Evolutionary conservation across 2,888 invertebrate species (phyloP).

Genomic region (Cynaeus angustus): DNA sequence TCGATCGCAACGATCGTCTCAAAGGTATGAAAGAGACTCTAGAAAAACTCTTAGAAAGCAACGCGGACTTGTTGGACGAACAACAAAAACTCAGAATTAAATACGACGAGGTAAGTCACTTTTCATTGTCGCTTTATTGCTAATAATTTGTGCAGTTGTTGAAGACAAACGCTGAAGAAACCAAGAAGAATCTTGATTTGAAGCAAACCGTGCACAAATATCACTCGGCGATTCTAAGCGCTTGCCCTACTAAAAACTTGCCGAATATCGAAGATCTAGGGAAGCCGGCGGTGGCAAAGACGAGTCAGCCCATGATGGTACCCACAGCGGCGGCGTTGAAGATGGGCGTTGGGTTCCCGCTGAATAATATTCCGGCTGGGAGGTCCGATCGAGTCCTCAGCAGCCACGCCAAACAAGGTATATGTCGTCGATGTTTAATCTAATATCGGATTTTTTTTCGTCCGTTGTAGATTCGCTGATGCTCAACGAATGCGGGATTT

Average conservation of each 20-base stretch:
- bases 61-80: constrained; percentile 83
- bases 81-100: constrained; percentile 83
- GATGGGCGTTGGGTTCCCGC: constrained; percentile 90
- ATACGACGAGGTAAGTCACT: constrained; percentile 82
- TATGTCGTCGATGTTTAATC: too few relatives aligned
- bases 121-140: constrained; percentile 8
- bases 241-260: constrained; percentile 76
- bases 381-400: constrained; percentile 82
- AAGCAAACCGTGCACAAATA: constrained; percentile 78
- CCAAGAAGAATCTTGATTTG: constrained; percentile 75
- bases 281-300: constrained; percentile 64
- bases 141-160: constrained; percentile 67
- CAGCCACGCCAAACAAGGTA: constrained; percentile 75
- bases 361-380: constrained; percentile 77
- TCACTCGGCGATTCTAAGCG: constrained; percentile 76
- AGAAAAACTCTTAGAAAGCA: constrained; percentile 78
- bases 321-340: constrained; percentile 89
- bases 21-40: constrained; percentile 85
- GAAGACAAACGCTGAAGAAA: constrained; percentile 79
- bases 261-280: constrained; percentile 77
- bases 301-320: constrained; percentile 77
- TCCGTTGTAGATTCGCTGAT: constrained; percentile 71
- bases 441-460: neutral
- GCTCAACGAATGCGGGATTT: constrained; percentile 89
- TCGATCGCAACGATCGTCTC: constrained; percentile 90